Percentiles rank a stretch among this genome's conserved stretches.
Evolutionary conservation across 1,140 invertebrate species (phyloP).

Genomic region (Alviniconcha marisindica): DNA sequence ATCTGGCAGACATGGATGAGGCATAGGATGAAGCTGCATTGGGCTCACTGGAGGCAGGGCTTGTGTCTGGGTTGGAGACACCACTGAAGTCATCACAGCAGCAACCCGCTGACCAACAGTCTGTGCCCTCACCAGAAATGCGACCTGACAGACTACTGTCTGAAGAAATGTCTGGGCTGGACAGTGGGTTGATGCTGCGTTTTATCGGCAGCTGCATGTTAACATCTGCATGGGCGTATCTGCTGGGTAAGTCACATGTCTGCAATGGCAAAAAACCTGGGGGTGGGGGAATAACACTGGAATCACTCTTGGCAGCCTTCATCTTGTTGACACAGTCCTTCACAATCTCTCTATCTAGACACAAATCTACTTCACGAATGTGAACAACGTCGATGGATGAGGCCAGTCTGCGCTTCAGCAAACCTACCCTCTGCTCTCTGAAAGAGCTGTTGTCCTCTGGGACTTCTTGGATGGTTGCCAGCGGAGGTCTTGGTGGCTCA

Average conservation of each 20-base stretch:
- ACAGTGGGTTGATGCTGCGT: background rate
- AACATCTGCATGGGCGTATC: background rate
- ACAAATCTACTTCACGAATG: constrained; percentile 22
- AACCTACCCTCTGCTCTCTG: background rate
- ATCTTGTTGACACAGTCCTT: background rate
- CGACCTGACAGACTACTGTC: no score
- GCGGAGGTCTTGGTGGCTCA: background rate
- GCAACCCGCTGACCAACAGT: no score
- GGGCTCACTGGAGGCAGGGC: no score
- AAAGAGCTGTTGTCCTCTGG: background rate
- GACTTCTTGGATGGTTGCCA: background rate
- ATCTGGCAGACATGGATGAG: no score
- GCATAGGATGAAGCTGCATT: no score
- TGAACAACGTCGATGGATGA: background rate
- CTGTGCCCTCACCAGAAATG: no score
- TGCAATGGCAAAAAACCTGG: background rate
- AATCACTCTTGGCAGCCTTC: background rate
- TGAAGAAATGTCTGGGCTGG: background rate
- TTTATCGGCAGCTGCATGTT: background rate
- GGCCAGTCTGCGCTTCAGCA: background rate
- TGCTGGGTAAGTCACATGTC: background rate
- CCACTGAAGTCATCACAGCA: no score
- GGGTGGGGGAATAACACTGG: background rate
- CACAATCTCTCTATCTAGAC: background rate
- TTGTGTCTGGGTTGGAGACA: no score